Evolutionary conservation across 2,888 invertebrate species (phyloP).

Genomic region (Trichogramma dendrolimi): DNA sequence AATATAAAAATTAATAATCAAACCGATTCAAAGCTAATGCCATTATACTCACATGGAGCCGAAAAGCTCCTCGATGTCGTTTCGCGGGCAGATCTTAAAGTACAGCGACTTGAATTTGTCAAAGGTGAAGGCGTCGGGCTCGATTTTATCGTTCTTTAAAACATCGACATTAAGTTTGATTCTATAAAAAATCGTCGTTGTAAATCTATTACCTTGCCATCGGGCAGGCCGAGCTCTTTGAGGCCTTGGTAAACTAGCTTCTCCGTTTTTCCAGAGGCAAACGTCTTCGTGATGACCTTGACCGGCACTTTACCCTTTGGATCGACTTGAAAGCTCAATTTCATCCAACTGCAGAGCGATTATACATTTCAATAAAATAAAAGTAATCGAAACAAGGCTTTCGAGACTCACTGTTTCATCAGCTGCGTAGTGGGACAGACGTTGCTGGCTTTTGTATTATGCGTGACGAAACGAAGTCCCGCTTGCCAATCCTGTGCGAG

Average conservation of each 20-base stretch:
- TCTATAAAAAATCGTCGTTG: background rate
- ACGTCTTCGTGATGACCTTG: slow-evolving; percentile 63
- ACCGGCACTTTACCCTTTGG: slow-evolving; percentile 65
- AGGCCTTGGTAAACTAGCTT: slow-evolving; percentile 66
- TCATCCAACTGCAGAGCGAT: slow-evolving; percentile 61
- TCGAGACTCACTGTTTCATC: slow-evolving; percentile 93
- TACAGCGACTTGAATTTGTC: slow-evolving; percentile 67
- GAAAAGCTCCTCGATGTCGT: slow-evolving; percentile 69
- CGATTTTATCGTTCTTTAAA: slow-evolving; percentile 63
- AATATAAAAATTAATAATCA: background rate
- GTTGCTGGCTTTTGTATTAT: slow-evolving; percentile 95
- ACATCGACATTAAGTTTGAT: slow-evolving; percentile 2
- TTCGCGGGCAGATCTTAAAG: slow-evolving; percentile 66
- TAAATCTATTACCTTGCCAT: slow-evolving; percentile 40
- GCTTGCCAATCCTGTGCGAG: slow-evolving; percentile 81
- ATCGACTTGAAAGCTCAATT: slow-evolving; percentile 61
- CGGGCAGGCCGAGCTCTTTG: slow-evolving; percentile 62
- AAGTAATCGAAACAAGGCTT: background rate
- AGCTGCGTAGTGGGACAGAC: slow-evolving; percentile 92
- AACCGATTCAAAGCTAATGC: background rate
- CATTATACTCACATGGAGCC: slow-evolving; percentile 57
- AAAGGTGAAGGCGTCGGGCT: slow-evolving; percentile 63
- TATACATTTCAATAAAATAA: background rate
- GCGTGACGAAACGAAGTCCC: slow-evolving; percentile 81
- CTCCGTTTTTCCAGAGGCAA: slow-evolving; percentile 69